These are phyloP conservation scores for Tanytarsus gracilentus DNA, from an alignment of 2,888 invertebrate species.

Conservation along the genomic window DNA sequence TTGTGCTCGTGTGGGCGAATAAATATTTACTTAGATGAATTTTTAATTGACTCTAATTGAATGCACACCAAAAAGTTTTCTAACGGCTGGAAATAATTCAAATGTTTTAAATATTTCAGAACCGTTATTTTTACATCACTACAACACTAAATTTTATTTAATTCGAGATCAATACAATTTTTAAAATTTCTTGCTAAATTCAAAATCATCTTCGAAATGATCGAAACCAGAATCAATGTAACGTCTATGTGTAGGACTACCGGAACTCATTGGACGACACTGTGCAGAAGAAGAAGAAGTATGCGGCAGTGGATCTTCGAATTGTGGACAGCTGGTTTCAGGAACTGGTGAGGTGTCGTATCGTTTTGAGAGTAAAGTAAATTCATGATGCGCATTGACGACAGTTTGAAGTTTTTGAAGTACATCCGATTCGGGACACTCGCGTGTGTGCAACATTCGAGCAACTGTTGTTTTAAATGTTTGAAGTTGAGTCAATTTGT, in stretches of 20 bases:
- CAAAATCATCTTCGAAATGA: slow-evolving; percentile 38
- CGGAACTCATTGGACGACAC: slow-evolving; percentile 38
- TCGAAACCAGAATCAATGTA: slow-evolving; percentile 30
- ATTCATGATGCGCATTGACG: slow-evolving; percentile 79
- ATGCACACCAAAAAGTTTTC: background rate
- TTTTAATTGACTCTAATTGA: too few species aligned
- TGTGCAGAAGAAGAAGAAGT: slow-evolving; percentile 33
- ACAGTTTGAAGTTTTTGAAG: slow-evolving; percentile 71
- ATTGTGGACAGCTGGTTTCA: slow-evolving; percentile 38
- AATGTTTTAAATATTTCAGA: background rate
- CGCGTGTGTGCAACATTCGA: slow-evolving; percentile 61
- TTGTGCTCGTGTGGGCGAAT: too few species aligned
- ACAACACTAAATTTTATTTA: background rate
- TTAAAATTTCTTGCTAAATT: slow-evolving; percentile 38
- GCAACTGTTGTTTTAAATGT: slow-evolving; percentile 67
- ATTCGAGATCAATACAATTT: background rate
- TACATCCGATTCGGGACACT: slow-evolving; percentile 66
- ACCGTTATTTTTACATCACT: background rate
- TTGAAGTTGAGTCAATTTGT: slow-evolving; percentile 67
- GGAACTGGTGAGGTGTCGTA: slow-evolving; percentile 48
- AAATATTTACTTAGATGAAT: too few species aligned
- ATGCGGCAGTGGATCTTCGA: slow-evolving; percentile 39
- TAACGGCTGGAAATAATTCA: background rate
- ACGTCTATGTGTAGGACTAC: slow-evolving; percentile 31
- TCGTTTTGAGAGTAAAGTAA: slow-evolving; percentile 70